Conservation (phyloP, 1,140 invertebrate species). For the Venturia canescens region DNA sequence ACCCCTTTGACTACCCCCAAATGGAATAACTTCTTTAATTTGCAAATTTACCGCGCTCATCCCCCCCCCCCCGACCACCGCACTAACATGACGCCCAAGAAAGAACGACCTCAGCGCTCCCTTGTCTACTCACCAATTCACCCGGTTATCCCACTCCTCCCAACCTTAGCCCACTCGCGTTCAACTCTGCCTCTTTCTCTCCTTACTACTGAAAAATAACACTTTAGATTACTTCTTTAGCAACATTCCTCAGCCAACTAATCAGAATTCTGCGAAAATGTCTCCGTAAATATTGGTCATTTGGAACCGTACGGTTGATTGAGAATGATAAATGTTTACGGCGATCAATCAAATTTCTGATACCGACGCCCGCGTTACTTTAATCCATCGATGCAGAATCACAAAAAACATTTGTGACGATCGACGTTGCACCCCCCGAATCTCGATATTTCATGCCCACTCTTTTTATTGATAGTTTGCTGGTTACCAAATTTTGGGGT, state of each 20-base stretch:
- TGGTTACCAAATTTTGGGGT: neutral
- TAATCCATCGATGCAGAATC: neutral
- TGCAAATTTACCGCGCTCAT: constrained; percentile 72
- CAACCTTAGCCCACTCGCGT: neutral
- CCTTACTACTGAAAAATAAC: neutral
- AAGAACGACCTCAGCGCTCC: neutral
- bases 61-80: neutral
- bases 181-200: neutral
- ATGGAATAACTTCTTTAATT: constrained; percentile 79
- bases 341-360: neutral
- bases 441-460: neutral
- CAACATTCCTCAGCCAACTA: too few species aligned
- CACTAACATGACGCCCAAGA: constrained; percentile 15
- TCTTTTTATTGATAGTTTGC: constrained; percentile 18
- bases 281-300: too few species aligned
- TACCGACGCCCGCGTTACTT: neutral
- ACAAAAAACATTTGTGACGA: neutral
- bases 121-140: neutral
- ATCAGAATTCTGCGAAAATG: too few species aligned
- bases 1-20: constrained; percentile 77
- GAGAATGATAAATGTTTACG: neutral
- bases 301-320: neutral
- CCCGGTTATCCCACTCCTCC: neutral
- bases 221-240: neutral
- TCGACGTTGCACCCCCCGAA: neutral